phyloP scores from a whole-genome alignment of 2,888 invertebrate genomes.

The Terebella lapidaria region DNA sequence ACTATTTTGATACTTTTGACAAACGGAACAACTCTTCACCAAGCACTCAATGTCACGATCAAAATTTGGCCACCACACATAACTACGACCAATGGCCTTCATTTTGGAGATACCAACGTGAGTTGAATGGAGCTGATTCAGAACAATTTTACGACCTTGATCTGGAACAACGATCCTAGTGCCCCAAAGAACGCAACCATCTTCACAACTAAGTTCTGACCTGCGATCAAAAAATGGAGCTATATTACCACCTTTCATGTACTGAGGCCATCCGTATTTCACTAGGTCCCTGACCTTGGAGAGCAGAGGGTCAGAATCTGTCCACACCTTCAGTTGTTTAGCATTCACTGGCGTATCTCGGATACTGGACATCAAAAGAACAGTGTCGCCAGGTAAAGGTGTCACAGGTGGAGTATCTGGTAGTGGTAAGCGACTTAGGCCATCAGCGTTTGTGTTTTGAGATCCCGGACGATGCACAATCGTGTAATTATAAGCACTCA shows the following conservation, averaged over 20 bases:
- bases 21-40: not conserved
- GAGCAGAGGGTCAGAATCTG: not conserved
- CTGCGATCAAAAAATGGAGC: not conserved
- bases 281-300: not conserved
- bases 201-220: not conserved
- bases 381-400: not conserved
- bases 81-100: not conserved
- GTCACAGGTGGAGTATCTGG: not conserved
- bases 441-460: not conserved
- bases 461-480: not conserved
- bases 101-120: slow-evolving; percentile 1
- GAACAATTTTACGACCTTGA: not conserved
- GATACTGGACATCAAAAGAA: not conserved
- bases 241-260: not conserved
- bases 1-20: not conserved
- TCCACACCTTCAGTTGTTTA: not conserved
- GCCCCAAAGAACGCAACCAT: not conserved
- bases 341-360: not conserved
- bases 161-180: not conserved
- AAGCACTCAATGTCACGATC: not conserved
- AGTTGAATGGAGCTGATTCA: not conserved
- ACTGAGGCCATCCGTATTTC: not conserved
- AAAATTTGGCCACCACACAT: slow-evolving; percentile 5
- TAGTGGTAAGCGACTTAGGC: not conserved
- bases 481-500: slow-evolving; percentile 3